A percentile compares a stretch with the other conserved stretches of the same genome.
Conservation (phyloP, 2,797 vertebrate species). For the Cryptoprocta ferox region DNA sequence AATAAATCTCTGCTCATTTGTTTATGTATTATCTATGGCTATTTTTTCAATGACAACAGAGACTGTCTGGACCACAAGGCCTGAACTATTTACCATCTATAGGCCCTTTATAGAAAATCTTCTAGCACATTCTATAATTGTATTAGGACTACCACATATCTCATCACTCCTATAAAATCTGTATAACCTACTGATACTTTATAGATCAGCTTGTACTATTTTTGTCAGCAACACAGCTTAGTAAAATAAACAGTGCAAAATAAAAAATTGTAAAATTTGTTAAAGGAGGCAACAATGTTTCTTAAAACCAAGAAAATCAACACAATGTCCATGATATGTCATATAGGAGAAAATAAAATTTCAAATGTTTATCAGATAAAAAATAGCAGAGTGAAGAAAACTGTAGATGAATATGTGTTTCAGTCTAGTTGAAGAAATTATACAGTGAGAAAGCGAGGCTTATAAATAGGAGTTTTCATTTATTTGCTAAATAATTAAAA, state of each 20-base stretch:
- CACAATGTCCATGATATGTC: neutral
- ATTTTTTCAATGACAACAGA: neutral
- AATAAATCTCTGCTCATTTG: neutral
- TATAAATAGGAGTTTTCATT: neutral
- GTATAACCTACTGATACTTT: neutral
- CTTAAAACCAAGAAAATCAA: conserved; percentile 54
- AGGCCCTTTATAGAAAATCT: neutral
- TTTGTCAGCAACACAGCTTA: neutral
- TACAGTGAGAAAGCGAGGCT: neutral
- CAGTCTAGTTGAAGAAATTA: conserved; percentile 7
- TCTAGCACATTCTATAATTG: neutral
- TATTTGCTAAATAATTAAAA: neutral
- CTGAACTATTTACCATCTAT: neutral
- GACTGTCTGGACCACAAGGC: neutral
- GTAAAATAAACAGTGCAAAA: neutral
- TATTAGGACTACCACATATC: neutral
- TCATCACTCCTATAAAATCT: neutral
- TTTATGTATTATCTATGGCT: neutral
- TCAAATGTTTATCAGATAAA: neutral
- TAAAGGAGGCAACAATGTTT: neutral
- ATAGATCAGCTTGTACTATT: neutral
- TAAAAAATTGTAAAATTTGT: conserved; percentile 28
- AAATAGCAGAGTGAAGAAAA: neutral
- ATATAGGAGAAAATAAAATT: neutral
- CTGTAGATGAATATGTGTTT: neutral